phyloP scores from a whole-genome alignment of 2,888 invertebrate genomes.

The Pandemis corylana region DNA sequence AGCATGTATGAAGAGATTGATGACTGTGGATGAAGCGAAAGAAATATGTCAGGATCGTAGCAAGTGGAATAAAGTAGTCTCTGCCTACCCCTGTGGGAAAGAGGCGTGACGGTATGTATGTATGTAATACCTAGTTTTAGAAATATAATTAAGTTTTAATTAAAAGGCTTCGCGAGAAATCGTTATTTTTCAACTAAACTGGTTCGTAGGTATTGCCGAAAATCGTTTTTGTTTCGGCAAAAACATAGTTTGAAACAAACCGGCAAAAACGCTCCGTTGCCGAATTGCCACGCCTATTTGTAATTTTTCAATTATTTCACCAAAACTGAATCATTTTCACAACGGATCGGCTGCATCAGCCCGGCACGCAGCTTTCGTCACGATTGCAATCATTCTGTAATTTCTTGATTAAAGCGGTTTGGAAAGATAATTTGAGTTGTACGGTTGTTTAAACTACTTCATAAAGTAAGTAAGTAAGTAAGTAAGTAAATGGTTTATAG shows the following conservation, averaged over 20 bases:
- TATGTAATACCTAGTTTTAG: too few relatives aligned
- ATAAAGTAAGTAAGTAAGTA: too few relatives aligned
- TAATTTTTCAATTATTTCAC: conserved; percentile 5
- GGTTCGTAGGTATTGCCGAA: not conserved
- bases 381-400: conserved; percentile 2
- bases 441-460: not conserved
- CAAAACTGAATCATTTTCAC: conserved; percentile 15
- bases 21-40: too few relatives aligned
- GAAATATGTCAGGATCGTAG: too few relatives aligned
- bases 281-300: not conserved
- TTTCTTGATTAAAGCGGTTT: conserved; percentile 1
- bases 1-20: too few relatives aligned
- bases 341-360: conserved; percentile 5
- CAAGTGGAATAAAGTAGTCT: too few relatives aligned
- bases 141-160: too few relatives aligned
- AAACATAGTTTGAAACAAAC: not conserved
- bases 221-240: not conserved
- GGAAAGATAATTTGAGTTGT: conserved; percentile 1
- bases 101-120: too few relatives aligned
- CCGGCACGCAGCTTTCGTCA: not conserved
- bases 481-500: too few relatives aligned
- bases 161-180: too few relatives aligned
- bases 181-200: too few relatives aligned
- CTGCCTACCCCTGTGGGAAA: too few relatives aligned
- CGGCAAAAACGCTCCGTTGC: not conserved